Base-by-base conservation (phyloP, 2,888 invertebrate species). In the Limnephilus auricula region DNA sequence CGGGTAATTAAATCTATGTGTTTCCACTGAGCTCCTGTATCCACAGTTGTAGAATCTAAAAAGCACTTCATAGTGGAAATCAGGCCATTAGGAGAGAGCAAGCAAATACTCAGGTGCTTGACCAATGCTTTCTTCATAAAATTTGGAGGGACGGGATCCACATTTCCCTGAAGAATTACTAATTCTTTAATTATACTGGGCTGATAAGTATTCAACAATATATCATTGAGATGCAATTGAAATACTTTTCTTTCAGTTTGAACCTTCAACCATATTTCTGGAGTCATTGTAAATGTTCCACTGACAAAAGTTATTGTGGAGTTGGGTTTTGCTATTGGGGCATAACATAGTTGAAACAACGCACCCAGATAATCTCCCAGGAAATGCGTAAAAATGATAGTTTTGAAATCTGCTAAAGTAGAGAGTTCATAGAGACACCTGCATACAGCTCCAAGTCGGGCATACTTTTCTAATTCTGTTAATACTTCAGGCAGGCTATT, bases 291-390 rank as follows among this genome's bases (percentile, higher is more conserved):
- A 94, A 96, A 95, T 80, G 94, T 93, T 2, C 92, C 90, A 25
- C 90, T 83, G 45, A 84, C 86, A 10, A 79, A 45, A 31, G 65
- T 95, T 90, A 94, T 94, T 4, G 93, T 92, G 92, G 93, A 93
- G 0, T 95, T 94, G 91, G 97, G 97, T 94, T 97, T 96, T 92
- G 96, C 96, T 65, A 97, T 94, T 12, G 97, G 97, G 79, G 97
- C 97, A 95, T 96, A 96, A 40, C 96, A 95, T 88, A 98, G 94
- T 94, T 98, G 98, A 93, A 98, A 96, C 45, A 98, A 94, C 4
- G 96, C 96, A 91, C 97, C 97, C 89, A 98, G 94, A 93, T 98
- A 95, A 94, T 96, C 96, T 94, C 96, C 95, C 91, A 97, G 94
- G 95, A 96, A 96, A 93, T 96, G 94, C 89, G 96, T 95, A 92